Evolutionary conservation across 2,797 vertebrate species (phyloP), one percentile per base, ranked within the genome.

Genomic region (Bovichtus variegatus): DNA sequence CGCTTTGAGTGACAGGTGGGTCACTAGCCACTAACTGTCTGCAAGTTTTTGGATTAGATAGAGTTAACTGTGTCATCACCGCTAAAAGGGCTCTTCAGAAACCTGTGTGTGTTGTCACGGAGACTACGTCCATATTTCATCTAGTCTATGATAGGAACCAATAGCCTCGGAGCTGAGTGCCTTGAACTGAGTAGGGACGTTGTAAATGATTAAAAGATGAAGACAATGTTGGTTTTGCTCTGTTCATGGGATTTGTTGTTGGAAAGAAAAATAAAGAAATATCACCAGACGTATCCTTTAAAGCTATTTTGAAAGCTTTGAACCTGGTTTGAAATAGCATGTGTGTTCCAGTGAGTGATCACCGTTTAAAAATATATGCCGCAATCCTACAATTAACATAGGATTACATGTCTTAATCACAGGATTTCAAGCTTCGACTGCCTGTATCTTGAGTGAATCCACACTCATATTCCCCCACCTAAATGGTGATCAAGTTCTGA

Each of bases 381-480:
- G 47, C 53, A 68, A 38, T 66, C 73, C 43, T n/a, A 76, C 70
- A 85, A 90, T 93, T 89, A 88, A 76, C 81, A 78, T 55, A 70
- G 90, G 89, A 91, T 90, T 85, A 87, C 79, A 81, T 34, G 60
- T 75, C 71, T 76, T 88, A 87, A 87, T 91, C 76, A 25, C 55
- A 40, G 84, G 84, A 87, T 91, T 91, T 91, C 62, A 58, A 83
- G 81, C 83, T 81, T 70, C 44, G 13, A 49, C 65, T 72, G 75
- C 43, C 68, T 80, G 70, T 59, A 71, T 84, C 68, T 69, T 36
- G 31, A 18, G 43, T 51, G 69, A 70, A 82, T 83, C 82, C 82
- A 71, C 68, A 65, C 88, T 88, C 66, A 78, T 64, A 83, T 85
- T 68, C 75, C 31, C 58, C 57, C 36, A 57, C 68, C 36, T 77